Conservation (phyloP, 2,888 invertebrate genomes). For the Harmothoe impar region DNA sequence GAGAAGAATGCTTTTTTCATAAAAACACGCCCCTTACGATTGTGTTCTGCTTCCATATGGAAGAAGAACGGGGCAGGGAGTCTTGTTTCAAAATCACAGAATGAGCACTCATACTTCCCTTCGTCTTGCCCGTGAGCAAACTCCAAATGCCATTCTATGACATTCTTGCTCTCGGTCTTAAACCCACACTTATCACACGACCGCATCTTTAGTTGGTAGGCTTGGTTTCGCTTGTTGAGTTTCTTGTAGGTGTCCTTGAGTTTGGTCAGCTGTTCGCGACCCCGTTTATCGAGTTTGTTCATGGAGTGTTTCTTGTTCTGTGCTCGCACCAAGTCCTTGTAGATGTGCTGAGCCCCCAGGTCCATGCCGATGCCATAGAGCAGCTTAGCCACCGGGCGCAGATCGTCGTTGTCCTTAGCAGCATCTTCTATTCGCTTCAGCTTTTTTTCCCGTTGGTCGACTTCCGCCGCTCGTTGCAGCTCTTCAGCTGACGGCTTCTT, state of each 20-base stretch:
- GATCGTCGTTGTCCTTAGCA: constrained; percentile 62
- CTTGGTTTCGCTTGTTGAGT: constrained; percentile 42
- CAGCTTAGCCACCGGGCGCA: constrained; percentile 90
- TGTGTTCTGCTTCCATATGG: constrained; percentile 96
- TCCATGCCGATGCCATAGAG: constrained; percentile 95
- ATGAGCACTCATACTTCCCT: constrained; percentile 88
- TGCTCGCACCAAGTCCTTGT: constrained; percentile 94
- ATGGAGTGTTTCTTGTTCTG: constrained; percentile 89
- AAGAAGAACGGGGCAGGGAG: constrained; percentile 87
- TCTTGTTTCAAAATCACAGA: constrained; percentile 91
- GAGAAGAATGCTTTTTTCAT: constrained; percentile 89
- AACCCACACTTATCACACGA: constrained; percentile 65
- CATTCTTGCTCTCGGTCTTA: constrained; percentile 66
- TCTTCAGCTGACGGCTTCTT: constrained; percentile 30
- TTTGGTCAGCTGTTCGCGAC: constrained; percentile 86
- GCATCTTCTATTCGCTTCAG: constrained; percentile 54
- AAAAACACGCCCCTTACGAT: constrained; percentile 91
- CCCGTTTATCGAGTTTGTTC: constrained; percentile 86
- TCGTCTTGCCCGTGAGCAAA: constrained; percentile 65
- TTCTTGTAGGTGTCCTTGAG: constrained; percentile 64
- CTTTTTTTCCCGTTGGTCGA: constrained; percentile 31
- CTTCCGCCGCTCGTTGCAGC: constrained; percentile 11
- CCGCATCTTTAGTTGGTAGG: constrained; percentile 27
- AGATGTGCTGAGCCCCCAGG: constrained; percentile 95
- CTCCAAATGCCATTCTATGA: constrained; percentile 66